These are phyloP conservation scores for Eciton burchellii DNA, from an alignment of 1,140 invertebrate genomes.

Conservation along the genomic window DNA sequence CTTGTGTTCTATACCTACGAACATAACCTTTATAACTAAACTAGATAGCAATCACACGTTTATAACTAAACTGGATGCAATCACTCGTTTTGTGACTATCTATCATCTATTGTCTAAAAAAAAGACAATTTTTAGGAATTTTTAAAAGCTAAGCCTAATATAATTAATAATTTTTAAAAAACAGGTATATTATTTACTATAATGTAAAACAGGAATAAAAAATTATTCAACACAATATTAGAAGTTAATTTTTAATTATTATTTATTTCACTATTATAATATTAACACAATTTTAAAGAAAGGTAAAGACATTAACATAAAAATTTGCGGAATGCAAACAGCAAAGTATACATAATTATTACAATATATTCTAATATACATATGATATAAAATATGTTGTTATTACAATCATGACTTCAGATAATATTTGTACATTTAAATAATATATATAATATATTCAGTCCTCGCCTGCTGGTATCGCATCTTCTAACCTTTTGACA, in stretches of 20 bases:
- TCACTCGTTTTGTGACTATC: not conserved
- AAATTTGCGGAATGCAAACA: slow-evolving; percentile 7
- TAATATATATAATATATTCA: slow-evolving; percentile 84
- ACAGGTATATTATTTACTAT: not conserved
- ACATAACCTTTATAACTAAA: slow-evolving; percentile 20
- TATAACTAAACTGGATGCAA: no score
- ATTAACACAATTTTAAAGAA: not conserved
- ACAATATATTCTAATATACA: slow-evolving; percentile 31
- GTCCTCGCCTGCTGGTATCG: slow-evolving; percentile 98
- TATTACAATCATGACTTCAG: not conserved
- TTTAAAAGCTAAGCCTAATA: slow-evolving; percentile 1
- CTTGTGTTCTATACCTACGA: not conserved
- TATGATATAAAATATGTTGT: slow-evolving; percentile 28
- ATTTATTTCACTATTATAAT: not conserved
- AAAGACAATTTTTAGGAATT: not conserved
- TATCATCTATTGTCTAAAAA: not conserved
- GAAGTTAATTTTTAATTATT: not conserved
- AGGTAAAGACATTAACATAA: slow-evolving; percentile 5
- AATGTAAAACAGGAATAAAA: not conserved
- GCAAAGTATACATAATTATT: slow-evolving; percentile 8
- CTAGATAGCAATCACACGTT: no score
- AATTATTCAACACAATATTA: not conserved
- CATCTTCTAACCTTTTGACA: slow-evolving; percentile 97
- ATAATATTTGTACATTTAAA: not conserved
- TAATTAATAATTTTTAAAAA: not conserved